A percentile compares a stretch with the other conserved stretches of the same genome.
Evolutionary conservation across 2,113 vertebrate genomes (phyloP).

Genomic region (Atractosteus spatula): DNA sequence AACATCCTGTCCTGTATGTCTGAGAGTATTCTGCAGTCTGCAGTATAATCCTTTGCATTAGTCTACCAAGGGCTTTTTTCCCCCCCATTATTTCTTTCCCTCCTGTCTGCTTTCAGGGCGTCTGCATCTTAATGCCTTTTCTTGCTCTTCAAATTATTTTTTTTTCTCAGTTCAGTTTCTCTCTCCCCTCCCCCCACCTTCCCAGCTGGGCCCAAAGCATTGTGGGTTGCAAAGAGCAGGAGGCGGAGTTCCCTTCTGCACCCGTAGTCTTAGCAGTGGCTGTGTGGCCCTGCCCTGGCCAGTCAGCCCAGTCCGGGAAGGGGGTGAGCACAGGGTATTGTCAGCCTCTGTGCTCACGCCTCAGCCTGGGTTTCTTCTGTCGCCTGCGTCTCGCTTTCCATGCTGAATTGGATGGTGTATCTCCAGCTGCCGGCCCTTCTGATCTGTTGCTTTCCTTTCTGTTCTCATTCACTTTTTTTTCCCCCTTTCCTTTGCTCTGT

Average conservation of each 20-base stretch:
- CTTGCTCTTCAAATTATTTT: too few species aligned
- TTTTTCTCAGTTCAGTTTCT: too few species aligned
- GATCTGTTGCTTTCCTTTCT: slow-evolving; percentile 6
- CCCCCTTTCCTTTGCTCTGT: slow-evolving; percentile 35
- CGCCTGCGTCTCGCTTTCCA: neutral
- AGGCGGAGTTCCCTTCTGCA: neutral
- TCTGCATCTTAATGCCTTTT: too few species aligned
- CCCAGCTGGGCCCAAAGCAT: neutral
- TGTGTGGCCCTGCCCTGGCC: neutral
- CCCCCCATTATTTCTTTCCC: too few species aligned
- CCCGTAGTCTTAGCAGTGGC: neutral
- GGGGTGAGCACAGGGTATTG: too few species aligned
- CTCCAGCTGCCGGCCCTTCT: neutral
- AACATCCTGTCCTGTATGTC: too few species aligned
- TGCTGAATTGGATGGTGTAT: neutral
- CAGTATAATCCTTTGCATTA: too few species aligned
- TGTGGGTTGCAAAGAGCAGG: neutral
- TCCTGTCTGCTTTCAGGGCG: too few species aligned
- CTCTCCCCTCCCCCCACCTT: too few species aligned
- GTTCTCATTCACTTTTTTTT: neutral
- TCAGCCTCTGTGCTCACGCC: slow-evolving; percentile 2
- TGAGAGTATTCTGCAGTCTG: too few species aligned
- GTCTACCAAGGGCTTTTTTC: too few species aligned
- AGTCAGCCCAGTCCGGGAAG: too few species aligned
- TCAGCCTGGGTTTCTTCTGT: slow-evolving; percentile 1